A percentile compares a stretch with the other conserved stretches of the same genome.
These are phyloP conservation scores for Zoanthus solanderi DNA, from an alignment of 92 coral and sea anemone genomes.

Conservation along the genomic window DNA sequence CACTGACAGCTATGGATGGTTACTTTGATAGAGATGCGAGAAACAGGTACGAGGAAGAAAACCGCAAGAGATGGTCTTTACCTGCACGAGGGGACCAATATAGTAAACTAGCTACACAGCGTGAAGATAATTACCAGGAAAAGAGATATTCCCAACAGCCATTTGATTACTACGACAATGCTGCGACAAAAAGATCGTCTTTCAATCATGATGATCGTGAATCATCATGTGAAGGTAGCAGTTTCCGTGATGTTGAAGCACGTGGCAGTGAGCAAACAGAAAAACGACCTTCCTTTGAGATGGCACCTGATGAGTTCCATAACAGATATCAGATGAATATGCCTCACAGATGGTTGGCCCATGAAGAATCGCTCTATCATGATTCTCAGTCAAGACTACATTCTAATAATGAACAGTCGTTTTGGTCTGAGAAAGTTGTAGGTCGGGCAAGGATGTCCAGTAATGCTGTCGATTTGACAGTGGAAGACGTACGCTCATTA, in stretches of 20 bases:
- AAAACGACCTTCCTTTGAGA: neutral
- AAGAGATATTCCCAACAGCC: conserved; percentile 1
- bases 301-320: neutral
- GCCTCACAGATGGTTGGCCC: conserved; percentile 19
- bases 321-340: conserved; percentile 1
- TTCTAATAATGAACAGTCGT: neutral
- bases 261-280: neutral
- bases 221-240: neutral
- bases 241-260: conserved; percentile 2
- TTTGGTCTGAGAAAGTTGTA: conserved; percentile 18
- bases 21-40: conserved; percentile 19
- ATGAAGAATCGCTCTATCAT: neutral
- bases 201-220: neutral
- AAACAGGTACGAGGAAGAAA: conserved; percentile 7
- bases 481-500: conserved; percentile 21
- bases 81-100: conserved; percentile 22
- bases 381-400: neutral
- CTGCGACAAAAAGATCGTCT: neutral
- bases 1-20: conserved; percentile 4
- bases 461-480: conserved; percentile 4
- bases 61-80: conserved; percentile 37
- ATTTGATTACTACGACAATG: neutral
- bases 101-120: neutral
- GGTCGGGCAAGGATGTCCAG: conserved; percentile 21
- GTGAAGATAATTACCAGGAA: neutral